A percentile compares a stretch with the other conserved stretches of the same genome.
These are phyloP conservation scores for Wasmannia auropunctata DNA, from an alignment of 1,140 invertebrate genomes.

Conservation along the genomic window DNA sequence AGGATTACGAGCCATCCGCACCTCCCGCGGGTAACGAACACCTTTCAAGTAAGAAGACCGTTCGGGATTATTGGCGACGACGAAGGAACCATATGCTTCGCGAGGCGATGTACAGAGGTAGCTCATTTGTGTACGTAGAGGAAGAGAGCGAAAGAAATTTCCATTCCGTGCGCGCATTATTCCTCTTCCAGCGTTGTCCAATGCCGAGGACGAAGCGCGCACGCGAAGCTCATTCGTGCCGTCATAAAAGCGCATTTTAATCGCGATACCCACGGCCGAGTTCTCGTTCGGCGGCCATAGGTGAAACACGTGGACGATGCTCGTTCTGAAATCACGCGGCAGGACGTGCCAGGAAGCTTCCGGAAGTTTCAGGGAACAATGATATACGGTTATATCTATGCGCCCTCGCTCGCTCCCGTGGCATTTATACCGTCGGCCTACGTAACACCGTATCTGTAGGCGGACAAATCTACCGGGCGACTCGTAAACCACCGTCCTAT, in stretches of 20 bases:
- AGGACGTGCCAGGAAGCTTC: constrained; percentile 40
- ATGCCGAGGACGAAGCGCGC: background rate
- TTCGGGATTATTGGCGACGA: background rate
- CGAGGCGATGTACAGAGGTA: background rate
- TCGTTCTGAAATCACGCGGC: constrained; percentile 49
- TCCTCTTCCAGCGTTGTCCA: background rate
- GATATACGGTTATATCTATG: constrained; percentile 35
- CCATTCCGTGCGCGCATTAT: background rate
- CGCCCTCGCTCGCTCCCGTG: background rate
- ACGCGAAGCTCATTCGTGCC: constrained; percentile 17
- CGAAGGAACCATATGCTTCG: background rate
- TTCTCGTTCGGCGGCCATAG: background rate
- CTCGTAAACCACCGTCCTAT: constrained; percentile 29
- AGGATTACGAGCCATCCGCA: constrained; percentile 15
- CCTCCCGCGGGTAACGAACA: constrained; percentile 10
- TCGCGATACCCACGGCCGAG: constrained; percentile 14
- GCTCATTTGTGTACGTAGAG: background rate
- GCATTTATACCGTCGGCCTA: constrained; percentile 34
- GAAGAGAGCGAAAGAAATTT: constrained; percentile 29
- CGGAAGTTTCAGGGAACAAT: constrained; percentile 49
- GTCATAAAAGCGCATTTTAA: constrained; percentile 36
- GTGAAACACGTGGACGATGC: constrained; percentile 24
- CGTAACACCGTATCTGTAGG: background rate
- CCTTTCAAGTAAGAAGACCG: background rate
- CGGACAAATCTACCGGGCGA: constrained; percentile 27